phyloP scores from a whole-genome alignment of 2,797 vertebrate species.

The Liasis olivaceus region DNA sequence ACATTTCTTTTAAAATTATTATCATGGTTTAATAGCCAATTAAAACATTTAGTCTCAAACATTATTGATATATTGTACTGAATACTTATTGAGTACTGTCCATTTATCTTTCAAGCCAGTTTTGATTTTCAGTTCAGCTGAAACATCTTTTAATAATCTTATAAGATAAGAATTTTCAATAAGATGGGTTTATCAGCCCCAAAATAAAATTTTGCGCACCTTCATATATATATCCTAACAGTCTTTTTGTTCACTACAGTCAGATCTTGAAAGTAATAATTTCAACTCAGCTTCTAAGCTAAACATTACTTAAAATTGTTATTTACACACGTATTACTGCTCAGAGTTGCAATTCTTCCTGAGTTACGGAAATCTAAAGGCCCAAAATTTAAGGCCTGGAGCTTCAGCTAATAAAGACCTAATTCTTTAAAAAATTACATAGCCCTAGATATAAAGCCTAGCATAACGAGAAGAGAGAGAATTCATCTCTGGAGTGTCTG shows the following conservation, averaged over 20 bases:
- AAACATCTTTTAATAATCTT: conserved; percentile 7
- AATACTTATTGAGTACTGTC: background rate
- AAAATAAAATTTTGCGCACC: background rate
- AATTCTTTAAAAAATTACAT: conserved; percentile 33
- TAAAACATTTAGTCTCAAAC: background rate
- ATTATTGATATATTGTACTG: background rate
- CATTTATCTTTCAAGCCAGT: background rate
- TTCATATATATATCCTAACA: conserved; percentile 8
- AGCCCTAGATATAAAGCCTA: conserved; percentile 44
- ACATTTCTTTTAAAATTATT: background rate
- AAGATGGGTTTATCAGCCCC: background rate
- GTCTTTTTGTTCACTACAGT: background rate
- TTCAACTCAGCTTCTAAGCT: background rate
- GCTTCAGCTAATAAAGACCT: conserved; percentile 47
- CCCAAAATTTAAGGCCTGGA: conserved; percentile 16
- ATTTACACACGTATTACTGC: background rate
- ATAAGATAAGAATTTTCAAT: conserved; percentile 18
- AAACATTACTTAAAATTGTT: background rate
- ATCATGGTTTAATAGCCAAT: background rate
- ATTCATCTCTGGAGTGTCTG: conserved; percentile 44
- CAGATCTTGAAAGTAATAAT: conserved; percentile 25
- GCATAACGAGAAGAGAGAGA: conserved; percentile 34
- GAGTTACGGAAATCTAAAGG: conserved; percentile 16
- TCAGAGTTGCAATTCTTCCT: conserved; percentile 22
- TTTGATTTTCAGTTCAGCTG: background rate